Percentiles rank a stretch among this genome's conserved stretches.
Conservation (phyloP, 2,113 vertebrate genomes). For the Sapajus apella region DNA sequence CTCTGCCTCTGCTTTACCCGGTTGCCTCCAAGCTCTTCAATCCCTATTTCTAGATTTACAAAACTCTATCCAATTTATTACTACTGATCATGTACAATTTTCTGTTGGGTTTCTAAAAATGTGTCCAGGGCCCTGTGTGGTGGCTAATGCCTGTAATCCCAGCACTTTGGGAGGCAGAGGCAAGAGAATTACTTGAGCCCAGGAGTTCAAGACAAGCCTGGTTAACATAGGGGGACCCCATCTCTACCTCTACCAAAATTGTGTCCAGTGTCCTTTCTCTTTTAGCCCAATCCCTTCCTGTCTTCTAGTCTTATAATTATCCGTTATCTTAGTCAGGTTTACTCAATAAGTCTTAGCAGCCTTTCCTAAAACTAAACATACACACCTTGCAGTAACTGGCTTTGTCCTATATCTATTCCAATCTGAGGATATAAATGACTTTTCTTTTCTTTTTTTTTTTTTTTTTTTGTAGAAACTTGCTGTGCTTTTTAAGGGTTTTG, state of each 20-base stretch:
- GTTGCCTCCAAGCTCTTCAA: background rate
- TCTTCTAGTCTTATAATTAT: background rate
- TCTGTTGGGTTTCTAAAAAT: background rate
- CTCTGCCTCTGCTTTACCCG: background rate
- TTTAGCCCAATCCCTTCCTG: background rate
- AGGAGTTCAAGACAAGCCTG: too few relatives aligned
- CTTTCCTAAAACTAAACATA: background rate
- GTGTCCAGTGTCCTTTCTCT: background rate
- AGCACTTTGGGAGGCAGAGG: too few relatives aligned
- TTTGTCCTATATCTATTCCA: background rate
- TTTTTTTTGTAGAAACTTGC: too few relatives aligned
- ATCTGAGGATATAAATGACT: background rate
- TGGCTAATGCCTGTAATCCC: too few relatives aligned
- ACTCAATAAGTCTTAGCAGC: background rate
- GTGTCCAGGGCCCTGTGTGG: too few relatives aligned
- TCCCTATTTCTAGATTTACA: background rate
- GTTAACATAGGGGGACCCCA: too few relatives aligned
- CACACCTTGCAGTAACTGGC: background rate
- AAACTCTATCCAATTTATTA: background rate
- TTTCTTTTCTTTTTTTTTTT: background rate
- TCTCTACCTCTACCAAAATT: background rate
- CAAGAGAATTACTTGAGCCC: too few relatives aligned
- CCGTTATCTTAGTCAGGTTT: background rate
- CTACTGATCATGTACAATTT: background rate
- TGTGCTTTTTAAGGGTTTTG: too few relatives aligned